Base-by-base conservation (phyloP, 2,797 vertebrate species). In the Tokudaia tokunoshimensis region DNA sequence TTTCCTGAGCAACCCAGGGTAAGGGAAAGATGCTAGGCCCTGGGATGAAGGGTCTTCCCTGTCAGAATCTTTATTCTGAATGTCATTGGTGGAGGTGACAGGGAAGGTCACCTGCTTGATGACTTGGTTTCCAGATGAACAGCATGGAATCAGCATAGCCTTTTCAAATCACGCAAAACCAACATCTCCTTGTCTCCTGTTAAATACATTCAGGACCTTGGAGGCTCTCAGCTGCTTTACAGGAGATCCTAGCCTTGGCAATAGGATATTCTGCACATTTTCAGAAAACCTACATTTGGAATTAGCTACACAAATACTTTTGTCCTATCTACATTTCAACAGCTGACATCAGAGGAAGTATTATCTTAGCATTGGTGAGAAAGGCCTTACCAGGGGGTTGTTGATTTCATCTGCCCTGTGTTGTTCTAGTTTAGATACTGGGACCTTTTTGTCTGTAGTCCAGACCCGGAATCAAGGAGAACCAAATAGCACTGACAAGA, bases 341-440 rank as follows among this genome's bases (percentile, higher is more conserved):
- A 96, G 61, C 47, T 81, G 44, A 92, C 67, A 89, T 41, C 87
- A 91, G 44, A 95, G 31, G 44, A n/a, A 76, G 59, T n/a, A 14
- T 82, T 57, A n/a, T 61, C 70, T 87, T 75, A 74, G n/a, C 57
- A 29, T 91, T 74, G 17, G 61, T 94, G 81, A 94, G 75, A 95
- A 93, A 67, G 34, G n/a, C 10, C 22, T 61, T 17, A 95, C 44
- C 41, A 47, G 14, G 47, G 37, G 75, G 78, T 26, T 79, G 9
- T 83, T 29, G 31, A 84, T 44, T n/a, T 78, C 76, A 4, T 65
- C 19, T 44, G 41, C 26, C 59, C 37, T 70, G 34, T n/a, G 19
- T 22, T 83, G 34, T 11, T 74, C 65, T 76, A 55, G 91, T 91
- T 89, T 94, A 65, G 84, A 59, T 59, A 50, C 12, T 34, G 75